phyloP scores from a whole-genome alignment of 2,113 vertebrate species.

The Callipepla californica region DNA sequence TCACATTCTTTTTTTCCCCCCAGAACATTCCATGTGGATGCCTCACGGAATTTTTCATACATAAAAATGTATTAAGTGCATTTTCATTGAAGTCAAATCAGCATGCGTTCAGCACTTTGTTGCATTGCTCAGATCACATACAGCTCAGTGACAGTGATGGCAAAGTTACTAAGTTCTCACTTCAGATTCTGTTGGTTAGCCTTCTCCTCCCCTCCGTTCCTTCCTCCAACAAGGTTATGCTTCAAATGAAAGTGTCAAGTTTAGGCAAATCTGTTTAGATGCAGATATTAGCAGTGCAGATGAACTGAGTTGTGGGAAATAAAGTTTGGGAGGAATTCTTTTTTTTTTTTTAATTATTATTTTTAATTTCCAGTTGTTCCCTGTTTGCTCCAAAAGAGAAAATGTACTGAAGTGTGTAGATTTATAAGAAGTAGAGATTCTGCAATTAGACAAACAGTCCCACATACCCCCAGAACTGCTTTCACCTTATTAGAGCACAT shows the following conservation, averaged over 20 bases:
- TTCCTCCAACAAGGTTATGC: neutral
- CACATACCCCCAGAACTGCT: neutral
- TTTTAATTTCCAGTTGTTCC: neutral
- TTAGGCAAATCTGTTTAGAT: neutral
- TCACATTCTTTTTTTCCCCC: neutral
- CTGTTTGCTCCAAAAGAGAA: slow-evolving; percentile 46
- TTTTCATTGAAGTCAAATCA: neutral
- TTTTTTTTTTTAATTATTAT: neutral
- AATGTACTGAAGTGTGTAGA: neutral
- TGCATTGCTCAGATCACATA: neutral
- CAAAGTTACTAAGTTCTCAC: neutral
- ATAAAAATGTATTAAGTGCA: neutral
- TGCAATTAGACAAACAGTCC: slow-evolving; percentile 33
- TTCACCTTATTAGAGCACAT: neutral
- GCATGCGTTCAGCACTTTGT: neutral
- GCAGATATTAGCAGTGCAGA: neutral
- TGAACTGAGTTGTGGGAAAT: neutral
- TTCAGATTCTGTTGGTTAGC: neutral
- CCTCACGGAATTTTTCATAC: neutral
- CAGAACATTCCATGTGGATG: neutral
- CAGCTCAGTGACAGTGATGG: rapidly evolving
- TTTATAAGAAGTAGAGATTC: slow-evolving; percentile 50
- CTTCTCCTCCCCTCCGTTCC: neutral
- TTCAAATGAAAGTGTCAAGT: neutral
- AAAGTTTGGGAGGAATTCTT: neutral